Conservation (phyloP, 1,140 invertebrate species). For the Drosophila micromelanica region DNA sequence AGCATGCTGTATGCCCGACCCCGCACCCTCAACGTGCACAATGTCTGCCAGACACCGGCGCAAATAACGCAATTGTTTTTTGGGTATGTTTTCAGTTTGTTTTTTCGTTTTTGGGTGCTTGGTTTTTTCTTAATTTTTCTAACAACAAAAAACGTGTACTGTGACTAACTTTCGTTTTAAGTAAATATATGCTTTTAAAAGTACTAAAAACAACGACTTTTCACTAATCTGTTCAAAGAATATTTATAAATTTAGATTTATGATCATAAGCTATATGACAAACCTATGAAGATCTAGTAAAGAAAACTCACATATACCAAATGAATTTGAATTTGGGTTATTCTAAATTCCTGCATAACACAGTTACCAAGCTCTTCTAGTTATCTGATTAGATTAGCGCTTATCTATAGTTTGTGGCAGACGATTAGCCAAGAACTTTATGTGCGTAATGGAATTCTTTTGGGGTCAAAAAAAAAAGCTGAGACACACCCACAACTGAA, state of each 20-base stretch:
- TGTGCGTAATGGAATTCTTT: neutral
- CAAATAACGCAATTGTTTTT: conserved; percentile 81
- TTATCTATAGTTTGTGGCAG: conserved; percentile 11
- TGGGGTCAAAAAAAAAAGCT: neutral
- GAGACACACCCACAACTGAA: conserved; percentile 21
- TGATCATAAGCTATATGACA: neutral
- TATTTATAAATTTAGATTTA: neutral
- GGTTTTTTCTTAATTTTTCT: too few relatives aligned
- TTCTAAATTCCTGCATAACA: neutral
- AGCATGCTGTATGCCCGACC: conserved; percentile 67
- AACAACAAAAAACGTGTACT: neutral
- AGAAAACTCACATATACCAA: neutral
- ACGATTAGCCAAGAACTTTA: neutral
- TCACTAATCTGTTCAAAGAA: neutral
- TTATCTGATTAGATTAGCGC: neutral
- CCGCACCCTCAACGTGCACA: conserved; percentile 78
- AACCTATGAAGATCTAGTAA: too few relatives aligned
- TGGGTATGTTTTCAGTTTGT: conserved; percentile 64
- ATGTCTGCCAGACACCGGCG: conserved; percentile 76
- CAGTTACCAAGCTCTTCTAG: neutral
- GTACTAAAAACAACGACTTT: neutral
- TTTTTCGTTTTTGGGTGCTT: conserved; percentile 12
- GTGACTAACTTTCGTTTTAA: conserved; percentile 19
- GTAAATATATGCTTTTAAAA: conserved; percentile 10
- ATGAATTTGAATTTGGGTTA: neutral